These are phyloP conservation scores for Bugulina stolonifera DNA, from an alignment of 2,888 invertebrate genomes.

Conservation along the genomic window DNA sequence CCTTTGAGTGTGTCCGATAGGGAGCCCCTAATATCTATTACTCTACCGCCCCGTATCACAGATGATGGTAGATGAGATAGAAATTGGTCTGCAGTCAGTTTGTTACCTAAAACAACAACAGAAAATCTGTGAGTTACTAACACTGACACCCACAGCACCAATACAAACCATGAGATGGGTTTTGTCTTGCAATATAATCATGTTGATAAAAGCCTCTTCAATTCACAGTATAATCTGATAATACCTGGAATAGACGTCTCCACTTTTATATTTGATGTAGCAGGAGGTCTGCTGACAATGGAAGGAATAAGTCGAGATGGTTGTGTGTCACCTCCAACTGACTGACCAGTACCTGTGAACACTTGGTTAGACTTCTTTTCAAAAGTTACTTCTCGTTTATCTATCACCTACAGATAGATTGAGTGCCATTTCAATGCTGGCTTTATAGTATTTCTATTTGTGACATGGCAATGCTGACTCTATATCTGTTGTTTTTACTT, in stretches of 20 bases:
- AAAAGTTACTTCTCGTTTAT: constrained; percentile 41
- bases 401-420: constrained; percentile 40
- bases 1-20: constrained; percentile 38
- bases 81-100: constrained; percentile 44
- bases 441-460: no score
- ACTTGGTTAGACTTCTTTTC: constrained; percentile 33
- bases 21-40: constrained; percentile 46
- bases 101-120: constrained; percentile 26
- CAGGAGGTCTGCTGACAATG: constrained; percentile 30
- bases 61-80: constrained; percentile 43
- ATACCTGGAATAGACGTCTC: not conserved
- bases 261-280: not conserved
- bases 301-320: constrained; percentile 45
- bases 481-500: no score
- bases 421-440: no score
- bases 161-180: no score
- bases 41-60: constrained; percentile 46
- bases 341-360: constrained; percentile 44
- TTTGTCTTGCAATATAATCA: no score
- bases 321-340: constrained; percentile 43
- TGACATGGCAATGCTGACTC: no score
- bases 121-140: no score
- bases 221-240: no score
- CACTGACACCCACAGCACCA: no score
- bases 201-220: no score